Percentiles rank a stretch among this genome's conserved stretches.
These are phyloP conservation scores for Mustela lutreola DNA, from an alignment of 2,113 vertebrate genomes.

Conservation along the genomic window DNA sequence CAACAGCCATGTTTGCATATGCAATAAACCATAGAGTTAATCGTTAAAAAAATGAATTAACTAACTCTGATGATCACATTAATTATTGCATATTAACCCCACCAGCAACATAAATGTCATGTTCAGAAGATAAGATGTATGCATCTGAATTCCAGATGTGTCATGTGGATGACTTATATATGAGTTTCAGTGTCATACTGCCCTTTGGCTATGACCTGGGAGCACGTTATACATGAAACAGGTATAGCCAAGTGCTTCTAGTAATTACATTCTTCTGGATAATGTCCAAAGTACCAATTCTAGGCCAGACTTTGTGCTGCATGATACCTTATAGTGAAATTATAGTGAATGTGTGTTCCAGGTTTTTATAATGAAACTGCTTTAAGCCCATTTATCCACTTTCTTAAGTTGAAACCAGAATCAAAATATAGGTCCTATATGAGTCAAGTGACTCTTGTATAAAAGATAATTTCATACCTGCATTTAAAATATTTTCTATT, in stretches of 20 bases:
- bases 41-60: background rate
- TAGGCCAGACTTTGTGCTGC: background rate
- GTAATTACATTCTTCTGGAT: background rate
- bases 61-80: background rate
- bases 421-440: background rate
- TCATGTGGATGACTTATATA: background rate
- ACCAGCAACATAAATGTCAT: conserved; percentile 12
- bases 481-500: background rate
- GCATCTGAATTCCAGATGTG: background rate
- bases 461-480: background rate
- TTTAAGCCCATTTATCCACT: conserved; percentile 12
- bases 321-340: background rate
- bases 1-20: background rate
- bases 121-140: conserved; percentile 4
- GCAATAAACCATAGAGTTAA: background rate
- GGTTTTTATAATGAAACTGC: background rate
- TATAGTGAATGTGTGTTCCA: background rate
- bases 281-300: background rate
- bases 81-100: background rate
- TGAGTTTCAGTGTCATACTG: background rate
- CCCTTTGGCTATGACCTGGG: background rate
- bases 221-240: background rate
- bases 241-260: background rate
- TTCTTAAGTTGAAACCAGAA: conserved; percentile 8
- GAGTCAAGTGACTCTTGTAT: background rate